Base-by-base conservation (phyloP, 2,797 vertebrate genomes). In the Champsocephalus gunnari region DNA sequence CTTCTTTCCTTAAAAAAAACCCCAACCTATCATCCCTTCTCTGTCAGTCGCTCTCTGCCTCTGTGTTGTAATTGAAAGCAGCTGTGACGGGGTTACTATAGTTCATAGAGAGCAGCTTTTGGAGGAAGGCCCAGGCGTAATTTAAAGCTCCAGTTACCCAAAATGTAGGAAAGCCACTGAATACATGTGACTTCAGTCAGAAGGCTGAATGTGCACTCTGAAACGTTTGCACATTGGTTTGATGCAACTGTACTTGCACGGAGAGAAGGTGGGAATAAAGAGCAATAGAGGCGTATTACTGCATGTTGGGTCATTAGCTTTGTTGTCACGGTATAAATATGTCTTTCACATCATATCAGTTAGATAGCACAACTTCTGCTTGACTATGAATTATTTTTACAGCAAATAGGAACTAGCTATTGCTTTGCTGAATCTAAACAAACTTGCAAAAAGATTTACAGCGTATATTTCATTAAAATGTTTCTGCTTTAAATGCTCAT, bases 21-120 rank as follows among this genome's bases (percentile, higher is more conserved):
- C 60, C 43, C 58, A 54, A 82, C 72, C 74, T 64, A 32, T 75
- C 45, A 3, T 77, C 76, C 67, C 71, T 12, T 82, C 79, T 70
- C 71, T 75, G 69, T 83, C 79, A 64, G 75, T 54, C 58, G 65
- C 60, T 82, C 51, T 48, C 76, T 80, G 80, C 65, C 81, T 82
- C 73, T 71, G 74, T 86, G 82, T 91, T 92, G 89, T 94, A 95
- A 95, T 94, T 94, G 92, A 90, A 94, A 94, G 91, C 95, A 95
- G 95, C 93, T 91, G 90, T 88, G 89, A 86, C 75, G 47, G 82
- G 94, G 94, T 95, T 94, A 94, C 93, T 93, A 75, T 56, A 87
- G 92, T 94, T 92, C 90, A 85, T 61, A 83, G 69, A 77, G 81
- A 83, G 73, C 66, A 51, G 41, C 53, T 76, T 78, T 87, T 32